A percentile compares a stretch with the other conserved stretches of the same genome.
Conservation (phyloP, 2,113 vertebrate genomes). For the Mus pahari region DNA sequence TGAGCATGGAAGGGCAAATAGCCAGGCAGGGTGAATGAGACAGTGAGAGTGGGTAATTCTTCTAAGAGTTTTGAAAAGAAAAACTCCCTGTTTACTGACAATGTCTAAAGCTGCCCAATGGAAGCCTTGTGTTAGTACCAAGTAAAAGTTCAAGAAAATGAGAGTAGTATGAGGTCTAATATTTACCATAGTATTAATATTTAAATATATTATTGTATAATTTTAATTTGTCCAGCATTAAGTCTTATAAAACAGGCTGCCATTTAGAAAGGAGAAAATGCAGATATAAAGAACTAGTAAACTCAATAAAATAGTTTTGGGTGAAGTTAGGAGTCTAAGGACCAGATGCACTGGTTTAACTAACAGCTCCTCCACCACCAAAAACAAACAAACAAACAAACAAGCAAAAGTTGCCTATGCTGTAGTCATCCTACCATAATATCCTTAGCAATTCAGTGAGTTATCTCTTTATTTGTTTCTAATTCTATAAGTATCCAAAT, state of each 20-base stretch:
- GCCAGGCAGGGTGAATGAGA: not conserved
- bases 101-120: not conserved
- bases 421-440: not conserved
- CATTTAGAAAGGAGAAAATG: constrained; percentile 11
- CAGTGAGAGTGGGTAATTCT: not conserved
- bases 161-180: not conserved
- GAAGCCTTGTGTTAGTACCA: not conserved
- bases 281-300: constrained; percentile 6
- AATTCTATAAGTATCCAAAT: constrained; percentile 32
- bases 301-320: not conserved
- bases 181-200: not conserved
- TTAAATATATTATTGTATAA: not conserved
- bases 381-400: too few relatives aligned
- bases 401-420: not conserved
- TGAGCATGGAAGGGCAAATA: not conserved
- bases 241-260: not conserved
- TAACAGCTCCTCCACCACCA: not conserved
- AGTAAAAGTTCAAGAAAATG: constrained; percentile 1
- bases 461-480: constrained; percentile 48
- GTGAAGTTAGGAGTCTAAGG: not conserved
- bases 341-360: not conserved
- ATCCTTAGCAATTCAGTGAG: not conserved
- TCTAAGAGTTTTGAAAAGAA: not conserved
- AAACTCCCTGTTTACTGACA: not conserved
- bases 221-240: not conserved